Evolutionary conservation across 1,140 invertebrate genomes (phyloP), one percentile per base, ranked within the genome.

Genomic region (Prorops nasuta): DNA sequence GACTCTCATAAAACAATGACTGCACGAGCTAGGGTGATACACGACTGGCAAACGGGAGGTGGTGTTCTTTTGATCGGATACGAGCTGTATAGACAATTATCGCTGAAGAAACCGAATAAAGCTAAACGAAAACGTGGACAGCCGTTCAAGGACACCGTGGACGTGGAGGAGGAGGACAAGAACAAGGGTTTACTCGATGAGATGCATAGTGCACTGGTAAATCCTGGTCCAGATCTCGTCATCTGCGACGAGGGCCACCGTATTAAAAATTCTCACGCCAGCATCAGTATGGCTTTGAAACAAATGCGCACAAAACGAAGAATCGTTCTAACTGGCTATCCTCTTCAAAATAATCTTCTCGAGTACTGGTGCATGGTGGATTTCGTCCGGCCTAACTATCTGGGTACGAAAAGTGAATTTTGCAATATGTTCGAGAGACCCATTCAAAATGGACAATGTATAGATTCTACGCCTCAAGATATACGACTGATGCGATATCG

Each of bases 291-390:
- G 66, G 92, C 94, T 2, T 77, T 98, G 12, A 96, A 96, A 72
- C 89, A 92, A 62, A 94, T 98, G 77, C 78, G 87, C 49, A 96
- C 94, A 1, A 92, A 91, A 66, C 81, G 94, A 18, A 80, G 94
- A 42, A 85, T 98, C 16, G 93, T 97, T 1, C 77, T 98, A 3
- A 98, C 95, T 7, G 95, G 95, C 14, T 96, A 96, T 82, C 95
- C 95, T 0, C 71, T 98, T n/a, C 95, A 98, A 75, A 98, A 98
- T 72, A 97, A 97, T 78, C 74, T 98, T 1, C 74, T 95, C 18
- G 95, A 98, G 73, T 98, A 98, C 69, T 97, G 92, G 92, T 94
- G 92, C 66, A 96, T 96, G 93, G 92, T 96, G 2, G 93, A 97
- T 61, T 98, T 96, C 69, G 94, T 97, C 1, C 81, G 94, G 35